Base-by-base conservation (phyloP, 2,797 vertebrate genomes). In the Melanotaenia nigrans region DNA sequence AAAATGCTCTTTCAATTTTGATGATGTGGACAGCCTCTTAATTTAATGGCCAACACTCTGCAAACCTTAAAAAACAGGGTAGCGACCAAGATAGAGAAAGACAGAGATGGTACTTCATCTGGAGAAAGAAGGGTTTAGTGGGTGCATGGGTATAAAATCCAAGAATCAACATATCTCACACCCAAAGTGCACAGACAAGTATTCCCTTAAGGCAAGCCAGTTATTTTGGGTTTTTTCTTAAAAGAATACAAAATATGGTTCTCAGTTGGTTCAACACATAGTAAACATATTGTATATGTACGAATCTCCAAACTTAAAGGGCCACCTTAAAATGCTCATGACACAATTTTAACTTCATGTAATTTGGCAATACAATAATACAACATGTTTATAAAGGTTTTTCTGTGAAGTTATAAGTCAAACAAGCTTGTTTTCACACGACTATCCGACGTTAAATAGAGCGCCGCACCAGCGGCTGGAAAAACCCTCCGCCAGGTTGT, bases 91-190 rank as follows among this genome's bases (percentile, higher is more conserved):
- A 9, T 4, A 42, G 40, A 42, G 14, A 18, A 45, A 45, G 42
- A 45, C 8, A 16, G 9, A 65, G 35, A 65, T 13, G 42, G 42
- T 13, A 62, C 61, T 49, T 38, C 33, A 73, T 53, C 32, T 42
- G 51, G 28, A 76, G 20, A 70, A 3, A 71, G 18, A 65, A 38
- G 42, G 18, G 40, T 53, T 77, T 14, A 54, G 25, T 28, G 36
- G 65, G 9, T 30, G 33, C 51, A 14, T 25, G 3, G 25, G 32
- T 58, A 5, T 35, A 57, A 5, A n/a, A 61, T 45, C 4, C 33
- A 25, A 45, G 32, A 22, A 61, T 35, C 10, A 33, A 33, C 2
- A 42, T 25, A 36, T 14, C 3, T 14, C 16, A 61, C 47, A 40
- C 5, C 53, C 35, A 38, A 62, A 40, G 3, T 20, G 12, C 28